Evolutionary conservation across 1,140 invertebrate species (phyloP).

Genomic region (Bombus soroeensis): DNA sequence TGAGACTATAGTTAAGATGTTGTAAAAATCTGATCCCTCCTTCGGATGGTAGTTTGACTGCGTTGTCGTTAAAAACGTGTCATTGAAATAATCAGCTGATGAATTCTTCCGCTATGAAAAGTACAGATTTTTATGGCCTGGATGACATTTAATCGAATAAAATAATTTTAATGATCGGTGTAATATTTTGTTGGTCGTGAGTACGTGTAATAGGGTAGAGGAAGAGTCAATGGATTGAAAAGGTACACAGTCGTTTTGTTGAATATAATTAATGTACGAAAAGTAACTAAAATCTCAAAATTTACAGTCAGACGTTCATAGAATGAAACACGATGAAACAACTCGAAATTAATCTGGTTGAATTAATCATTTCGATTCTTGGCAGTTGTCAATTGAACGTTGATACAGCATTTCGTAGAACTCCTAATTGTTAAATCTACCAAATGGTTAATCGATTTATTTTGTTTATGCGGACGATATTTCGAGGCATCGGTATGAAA

Average conservation of each 20-base stretch:
- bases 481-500: neutral
- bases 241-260: neutral
- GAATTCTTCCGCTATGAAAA: neutral
- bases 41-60: neutral
- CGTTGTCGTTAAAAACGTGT: neutral
- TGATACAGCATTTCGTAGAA: neutral
- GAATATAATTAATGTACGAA: neutral
- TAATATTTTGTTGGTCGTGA: neutral
- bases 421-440: neutral
- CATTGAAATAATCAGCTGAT: neutral
- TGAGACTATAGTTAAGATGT: neutral
- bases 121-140: neutral
- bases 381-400: too few relatives aligned
- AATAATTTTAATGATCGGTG: neutral
- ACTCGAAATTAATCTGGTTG: neutral
- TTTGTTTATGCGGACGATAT: neutral
- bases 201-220: too few relatives aligned
- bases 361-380: neutral
- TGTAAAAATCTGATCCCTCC: constrained; percentile 14
- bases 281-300: neutral
- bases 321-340: neutral
- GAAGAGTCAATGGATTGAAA: neutral
- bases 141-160: neutral
- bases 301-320: neutral
- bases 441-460: neutral